Evolutionary conservation across 2,797 vertebrate genomes (phyloP).

Genomic region (Threskiornis aethiopicus): DNA sequence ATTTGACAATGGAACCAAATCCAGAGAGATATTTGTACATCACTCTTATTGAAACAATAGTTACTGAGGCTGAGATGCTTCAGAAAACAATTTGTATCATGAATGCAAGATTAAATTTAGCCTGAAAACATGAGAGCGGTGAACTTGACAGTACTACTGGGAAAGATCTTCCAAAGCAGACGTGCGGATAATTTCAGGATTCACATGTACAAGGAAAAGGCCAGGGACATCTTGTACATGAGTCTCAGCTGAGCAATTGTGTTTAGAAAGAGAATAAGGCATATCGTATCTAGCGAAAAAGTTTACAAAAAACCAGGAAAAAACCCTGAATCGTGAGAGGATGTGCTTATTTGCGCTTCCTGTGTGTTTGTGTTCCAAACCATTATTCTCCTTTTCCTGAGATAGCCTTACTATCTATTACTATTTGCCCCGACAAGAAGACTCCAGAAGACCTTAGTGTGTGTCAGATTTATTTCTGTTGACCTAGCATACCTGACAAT

Average conservation of each 20-base stretch:
- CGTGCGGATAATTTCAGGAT: background rate
- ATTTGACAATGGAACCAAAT: background rate
- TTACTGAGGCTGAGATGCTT: background rate
- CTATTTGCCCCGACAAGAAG: background rate
- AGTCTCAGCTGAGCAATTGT: background rate
- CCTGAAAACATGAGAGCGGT: background rate
- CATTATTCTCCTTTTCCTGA: background rate
- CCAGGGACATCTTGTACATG: background rate
- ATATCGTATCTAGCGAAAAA: background rate
- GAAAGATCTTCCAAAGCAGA: background rate
- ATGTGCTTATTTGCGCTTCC: background rate
- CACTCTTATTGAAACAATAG: background rate
- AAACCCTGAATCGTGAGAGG: background rate
- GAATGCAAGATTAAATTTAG: slow-evolving; percentile 4
- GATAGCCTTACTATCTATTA: background rate
- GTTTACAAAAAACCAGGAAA: background rate
- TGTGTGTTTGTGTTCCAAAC: background rate
- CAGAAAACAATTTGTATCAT: background rate
- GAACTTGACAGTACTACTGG: background rate
- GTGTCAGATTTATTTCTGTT: background rate
- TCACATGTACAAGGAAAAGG: background rate
- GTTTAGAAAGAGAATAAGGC: background rate
- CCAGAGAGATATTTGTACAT: background rate
- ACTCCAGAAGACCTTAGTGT: background rate
- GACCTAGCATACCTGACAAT: background rate